These are phyloP conservation scores for Tetraodon nigroviridis DNA, from an alignment of 2,113 vertebrate genomes.

Conservation along the genomic window DNA sequence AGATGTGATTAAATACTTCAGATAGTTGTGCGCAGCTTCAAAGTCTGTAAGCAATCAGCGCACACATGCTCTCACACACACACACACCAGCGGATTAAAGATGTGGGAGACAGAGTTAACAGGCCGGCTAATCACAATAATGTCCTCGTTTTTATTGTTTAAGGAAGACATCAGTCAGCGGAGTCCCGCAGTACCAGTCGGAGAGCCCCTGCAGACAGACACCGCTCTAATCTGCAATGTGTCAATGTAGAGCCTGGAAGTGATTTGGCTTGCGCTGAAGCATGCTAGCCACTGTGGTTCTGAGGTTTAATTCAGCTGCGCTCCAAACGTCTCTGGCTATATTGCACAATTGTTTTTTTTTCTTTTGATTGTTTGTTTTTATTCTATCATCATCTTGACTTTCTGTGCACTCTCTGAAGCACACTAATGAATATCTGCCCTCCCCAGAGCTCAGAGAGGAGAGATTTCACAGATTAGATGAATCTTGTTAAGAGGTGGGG, in stretches of 20 bases:
- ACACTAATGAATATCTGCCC: slow-evolving; percentile 12
- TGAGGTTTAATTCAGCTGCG: slow-evolving; percentile 13
- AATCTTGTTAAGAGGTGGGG: slow-evolving; percentile 23
- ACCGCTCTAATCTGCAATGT: slow-evolving; percentile 28
- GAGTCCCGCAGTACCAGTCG: slow-evolving; percentile 31
- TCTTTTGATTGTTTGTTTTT: background rate
- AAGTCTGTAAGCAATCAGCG: slow-evolving; percentile 57
- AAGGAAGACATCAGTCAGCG: slow-evolving; percentile 73
- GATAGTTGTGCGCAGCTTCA: slow-evolving; percentile 48
- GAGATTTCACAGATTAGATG: slow-evolving; percentile 52
- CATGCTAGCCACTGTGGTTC: slow-evolving; percentile 41
- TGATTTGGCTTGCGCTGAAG: slow-evolving; percentile 51
- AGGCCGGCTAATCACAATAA: slow-evolving; percentile 70
- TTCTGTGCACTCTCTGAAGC: background rate
- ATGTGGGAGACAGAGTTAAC: slow-evolving; percentile 64
- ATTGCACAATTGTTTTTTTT: slow-evolving; percentile 2
- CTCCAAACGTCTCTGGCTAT: slow-evolving; percentile 1
- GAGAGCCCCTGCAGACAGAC: slow-evolving; percentile 45
- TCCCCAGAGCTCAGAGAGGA: slow-evolving; percentile 5
- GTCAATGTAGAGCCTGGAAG: slow-evolving; percentile 62
- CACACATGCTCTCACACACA: slow-evolving; percentile 10
- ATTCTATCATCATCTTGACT: background rate
- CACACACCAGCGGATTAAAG: slow-evolving; percentile 45
- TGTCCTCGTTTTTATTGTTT: slow-evolving; percentile 68
- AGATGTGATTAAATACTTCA: slow-evolving; percentile 65